Percentiles rank a stretch among this genome's conserved stretches.
phyloP scores from a whole-genome alignment of 2,888 invertebrate species.

The Desoria tigrina region DNA sequence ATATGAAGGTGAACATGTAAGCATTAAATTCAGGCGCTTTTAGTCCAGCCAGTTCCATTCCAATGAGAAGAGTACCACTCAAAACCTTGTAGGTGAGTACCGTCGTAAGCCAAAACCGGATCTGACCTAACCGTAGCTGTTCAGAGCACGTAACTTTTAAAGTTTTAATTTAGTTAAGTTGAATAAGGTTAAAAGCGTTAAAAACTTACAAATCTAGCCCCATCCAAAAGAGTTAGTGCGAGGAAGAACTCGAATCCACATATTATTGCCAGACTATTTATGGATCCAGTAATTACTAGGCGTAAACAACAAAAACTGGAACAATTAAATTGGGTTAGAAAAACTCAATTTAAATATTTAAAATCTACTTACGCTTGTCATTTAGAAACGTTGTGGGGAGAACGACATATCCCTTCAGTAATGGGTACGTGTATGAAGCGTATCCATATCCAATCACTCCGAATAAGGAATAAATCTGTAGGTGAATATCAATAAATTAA shows the following conservation, averaged over 20 bases:
- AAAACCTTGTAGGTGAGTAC: conserved; percentile 30
- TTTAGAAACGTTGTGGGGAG: too few relatives aligned
- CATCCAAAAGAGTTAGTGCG: conserved; percentile 24
- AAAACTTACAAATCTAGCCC: conserved; percentile 17
- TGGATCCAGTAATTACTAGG: conserved; percentile 24
- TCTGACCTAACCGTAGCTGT: conserved; percentile 16
- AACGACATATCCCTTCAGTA: too few relatives aligned
- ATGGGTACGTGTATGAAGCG: too few relatives aligned
- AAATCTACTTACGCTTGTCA: too few relatives aligned
- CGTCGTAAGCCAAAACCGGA: conserved; percentile 27
- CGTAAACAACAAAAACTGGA: not conserved
- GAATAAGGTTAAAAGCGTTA: too few relatives aligned
- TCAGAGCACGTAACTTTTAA: conserved; percentile 4
- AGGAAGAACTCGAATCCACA: conserved; percentile 25
- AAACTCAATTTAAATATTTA: too few relatives aligned
- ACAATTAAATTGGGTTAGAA: too few relatives aligned
- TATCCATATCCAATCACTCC: too few relatives aligned
- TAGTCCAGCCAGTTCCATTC: conserved; percentile 29
- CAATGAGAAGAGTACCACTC: conserved; percentile 18
- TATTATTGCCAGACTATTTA: conserved; percentile 22
- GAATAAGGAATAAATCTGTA: too few relatives aligned
- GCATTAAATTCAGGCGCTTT: conserved; percentile 18
- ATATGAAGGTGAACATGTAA: conserved; percentile 25
- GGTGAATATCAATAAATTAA: too few relatives aligned
- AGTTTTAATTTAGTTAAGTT: not conserved